These are phyloP conservation scores for Hiodon alosoides DNA, from an alignment of 2,113 vertebrate species.

Conservation along the genomic window DNA sequence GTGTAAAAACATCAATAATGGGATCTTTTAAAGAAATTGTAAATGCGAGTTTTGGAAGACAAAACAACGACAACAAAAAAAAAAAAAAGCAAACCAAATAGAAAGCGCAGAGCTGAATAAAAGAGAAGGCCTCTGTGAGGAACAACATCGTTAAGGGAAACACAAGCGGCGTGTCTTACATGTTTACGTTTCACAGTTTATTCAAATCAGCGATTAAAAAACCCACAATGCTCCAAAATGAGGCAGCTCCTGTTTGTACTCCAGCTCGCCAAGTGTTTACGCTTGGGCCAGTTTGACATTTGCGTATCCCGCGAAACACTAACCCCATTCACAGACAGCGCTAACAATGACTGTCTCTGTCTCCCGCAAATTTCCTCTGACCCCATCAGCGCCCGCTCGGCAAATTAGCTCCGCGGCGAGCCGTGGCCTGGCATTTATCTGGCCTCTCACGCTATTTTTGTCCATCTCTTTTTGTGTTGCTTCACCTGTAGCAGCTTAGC, in stretches of 20 bases:
- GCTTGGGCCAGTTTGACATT: slow-evolving; percentile 42
- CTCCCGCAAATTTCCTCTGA: slow-evolving; percentile 46
- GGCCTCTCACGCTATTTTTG: slow-evolving; percentile 38
- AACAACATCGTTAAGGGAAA: not conserved
- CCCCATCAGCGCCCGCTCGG: slow-evolving; percentile 42
- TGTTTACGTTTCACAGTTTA: too few relatives aligned
- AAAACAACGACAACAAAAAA: slow-evolving; percentile 50
- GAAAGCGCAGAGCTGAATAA: not conserved
- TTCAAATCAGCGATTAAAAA: too few relatives aligned
- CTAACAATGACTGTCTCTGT: slow-evolving; percentile 46
- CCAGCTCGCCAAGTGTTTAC: slow-evolving; percentile 44
- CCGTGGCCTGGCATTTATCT: slow-evolving; percentile 45
- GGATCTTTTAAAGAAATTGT: slow-evolving; percentile 53
- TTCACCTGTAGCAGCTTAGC: slow-evolving; percentile 17
- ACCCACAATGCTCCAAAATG: not conserved
- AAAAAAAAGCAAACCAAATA: slow-evolving; percentile 37
- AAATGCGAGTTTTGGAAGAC: slow-evolving; percentile 48
- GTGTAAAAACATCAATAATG: slow-evolving; percentile 61
- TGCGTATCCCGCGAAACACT: slow-evolving; percentile 38
- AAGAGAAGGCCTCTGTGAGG: slow-evolving; percentile 43
- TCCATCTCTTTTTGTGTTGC: not conserved
- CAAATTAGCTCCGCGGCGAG: slow-evolving; percentile 53
- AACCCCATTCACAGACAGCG: slow-evolving; percentile 36
- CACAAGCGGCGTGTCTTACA: not conserved
- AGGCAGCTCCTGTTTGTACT: slow-evolving; percentile 28